These are phyloP conservation scores for Palythoa grandis DNA, from an alignment of 92 coral and sea anemone species.

Conservation along the genomic window DNA sequence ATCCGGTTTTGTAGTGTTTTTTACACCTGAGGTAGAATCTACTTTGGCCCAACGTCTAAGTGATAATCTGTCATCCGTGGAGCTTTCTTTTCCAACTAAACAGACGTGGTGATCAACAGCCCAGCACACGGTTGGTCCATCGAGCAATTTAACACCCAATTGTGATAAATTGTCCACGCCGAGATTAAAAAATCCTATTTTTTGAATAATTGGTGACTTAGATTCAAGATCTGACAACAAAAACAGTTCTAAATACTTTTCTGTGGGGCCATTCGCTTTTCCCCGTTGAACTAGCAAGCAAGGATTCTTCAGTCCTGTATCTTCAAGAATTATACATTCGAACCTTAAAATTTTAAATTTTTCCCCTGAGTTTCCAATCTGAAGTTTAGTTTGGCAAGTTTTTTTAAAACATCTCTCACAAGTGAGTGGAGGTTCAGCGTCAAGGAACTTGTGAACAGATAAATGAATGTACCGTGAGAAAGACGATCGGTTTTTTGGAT, in stretches of 20 bases:
- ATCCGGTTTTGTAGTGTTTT: background rate
- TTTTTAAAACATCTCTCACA: slow-evolving; percentile 31
- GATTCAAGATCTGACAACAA: background rate
- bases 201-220: background rate
- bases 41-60: background rate
- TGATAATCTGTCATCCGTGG: background rate
- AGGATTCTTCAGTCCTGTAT: slow-evolving; percentile 64
- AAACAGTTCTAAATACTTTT: slow-evolving; percentile 1
- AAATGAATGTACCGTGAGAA: background rate
- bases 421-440: background rate
- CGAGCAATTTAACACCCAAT: slow-evolving; percentile 32
- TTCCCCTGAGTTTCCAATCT: slow-evolving; percentile 20
- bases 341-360: slow-evolving; percentile 39
- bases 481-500: background rate
- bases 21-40: background rate
- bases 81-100: slow-evolving; percentile 17
- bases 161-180: background rate
- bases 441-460: slow-evolving; percentile 16
- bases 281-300: slow-evolving; percentile 63
- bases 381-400: slow-evolving; percentile 19
- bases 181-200: slow-evolving; percentile 7
- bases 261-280: background rate
- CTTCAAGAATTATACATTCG: slow-evolving; percentile 53
- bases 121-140: slow-evolving; percentile 70
- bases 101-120: background rate